Evolutionary conservation across 2,113 vertebrate species (phyloP).

Genomic region (Tautogolabrus adspersus): DNA sequence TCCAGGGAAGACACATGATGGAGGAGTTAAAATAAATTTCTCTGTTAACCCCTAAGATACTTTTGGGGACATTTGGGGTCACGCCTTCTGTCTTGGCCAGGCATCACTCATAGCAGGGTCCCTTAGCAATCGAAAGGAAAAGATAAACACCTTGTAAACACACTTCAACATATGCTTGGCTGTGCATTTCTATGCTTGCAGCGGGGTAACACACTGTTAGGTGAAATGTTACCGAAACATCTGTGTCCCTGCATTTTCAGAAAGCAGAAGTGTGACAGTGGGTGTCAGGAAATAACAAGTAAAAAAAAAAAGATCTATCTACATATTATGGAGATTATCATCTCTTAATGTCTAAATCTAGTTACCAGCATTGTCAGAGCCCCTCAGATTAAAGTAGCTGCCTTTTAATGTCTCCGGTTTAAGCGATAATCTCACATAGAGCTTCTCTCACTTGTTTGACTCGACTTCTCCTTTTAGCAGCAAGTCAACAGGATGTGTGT

Average conservation of each 20-base stretch:
- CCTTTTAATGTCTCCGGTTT: background rate
- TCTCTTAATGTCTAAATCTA: background rate
- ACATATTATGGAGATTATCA: background rate
- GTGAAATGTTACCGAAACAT: conserved; percentile 12
- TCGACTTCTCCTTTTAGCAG: conserved; percentile 83
- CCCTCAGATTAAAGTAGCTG: background rate
- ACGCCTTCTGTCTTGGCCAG: background rate
- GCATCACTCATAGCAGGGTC: background rate
- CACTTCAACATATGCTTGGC: too few relatives aligned
- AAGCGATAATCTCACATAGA: conserved; percentile 24
- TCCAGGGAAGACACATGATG: background rate
- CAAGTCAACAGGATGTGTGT: conserved; percentile 86
- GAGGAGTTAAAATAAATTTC: background rate
- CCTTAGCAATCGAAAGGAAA: too few relatives aligned
- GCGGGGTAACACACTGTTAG: background rate
- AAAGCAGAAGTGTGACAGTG: conserved; percentile 13
- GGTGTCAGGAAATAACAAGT: background rate
- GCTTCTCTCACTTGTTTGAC: conserved; percentile 38
- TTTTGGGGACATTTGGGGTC: background rate
- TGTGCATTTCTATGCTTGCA: background rate
- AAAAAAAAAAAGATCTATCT: background rate
- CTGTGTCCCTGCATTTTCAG: background rate
- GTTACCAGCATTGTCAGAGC: background rate
- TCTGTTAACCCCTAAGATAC: too few relatives aligned
- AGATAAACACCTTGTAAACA: too few relatives aligned